Conservation (phyloP, 2,113 vertebrate genomes). For the pig (Sus scrofa) region T2T-Sscrofa CM000813.6:40345001-40345500, state of each 20-base stretch:
- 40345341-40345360: neutral
- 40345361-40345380: neutral
- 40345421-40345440: neutral
- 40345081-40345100: neutral
- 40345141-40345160: too few species aligned
- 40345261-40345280: too few species aligned
- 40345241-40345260: too few species aligned
- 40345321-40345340: neutral
- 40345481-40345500: neutral
- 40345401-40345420: neutral
- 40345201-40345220: too few species aligned
- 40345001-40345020: slow-evolving; percentile 9
- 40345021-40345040: neutral
- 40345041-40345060: slow-evolving; percentile 11
- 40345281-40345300: neutral
- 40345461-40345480: slow-evolving; percentile 6
- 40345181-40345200: too few species aligned
- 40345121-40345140: too few species aligned
- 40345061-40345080: neutral
- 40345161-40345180: too few species aligned
- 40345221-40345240: too few species aligned
- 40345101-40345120: too few species aligned
- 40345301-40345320: neutral
- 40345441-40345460: slow-evolving; percentile 6
- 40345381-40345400: neutral